Conservation (phyloP, 2,888 invertebrate species). For the Pollenia amentaria region DNA sequence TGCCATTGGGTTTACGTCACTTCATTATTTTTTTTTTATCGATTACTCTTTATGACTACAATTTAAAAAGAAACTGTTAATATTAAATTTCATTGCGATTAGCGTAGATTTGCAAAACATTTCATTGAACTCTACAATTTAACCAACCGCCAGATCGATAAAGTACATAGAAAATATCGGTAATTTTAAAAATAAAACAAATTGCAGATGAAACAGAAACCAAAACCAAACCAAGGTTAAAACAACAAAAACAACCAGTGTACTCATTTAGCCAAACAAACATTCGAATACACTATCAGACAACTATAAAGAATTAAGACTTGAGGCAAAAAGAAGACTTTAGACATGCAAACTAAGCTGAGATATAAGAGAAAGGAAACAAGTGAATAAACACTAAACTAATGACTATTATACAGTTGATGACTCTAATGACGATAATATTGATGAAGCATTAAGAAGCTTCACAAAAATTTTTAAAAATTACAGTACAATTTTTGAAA, state of each 20-base stretch:
- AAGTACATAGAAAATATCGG: constrained; percentile 35
- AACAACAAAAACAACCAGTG: constrained; percentile 19
- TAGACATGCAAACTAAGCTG: constrained; percentile 49
- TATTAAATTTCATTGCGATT: constrained; percentile 6
- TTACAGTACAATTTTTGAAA: constrained; percentile 36
- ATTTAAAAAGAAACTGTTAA: background rate
- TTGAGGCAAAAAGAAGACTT: background rate
- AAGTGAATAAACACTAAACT: constrained; percentile 15
- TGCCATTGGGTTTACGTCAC: too few relatives aligned
- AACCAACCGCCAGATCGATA: constrained; percentile 26
- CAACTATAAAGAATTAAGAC: constrained; percentile 7
- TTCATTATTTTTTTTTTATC: background rate
- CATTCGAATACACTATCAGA: background rate
- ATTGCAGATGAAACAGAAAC: constrained; percentile 38
- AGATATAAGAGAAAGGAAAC: constrained; percentile 62
- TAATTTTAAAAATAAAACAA: constrained; percentile 42
- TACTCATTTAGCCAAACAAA: background rate
- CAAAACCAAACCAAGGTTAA: constrained; percentile 59
- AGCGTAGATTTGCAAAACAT: background rate
- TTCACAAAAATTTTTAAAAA: constrained; percentile 17
- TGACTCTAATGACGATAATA: constrained; percentile 13
- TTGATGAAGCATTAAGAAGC: background rate
- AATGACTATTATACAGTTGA: constrained; percentile 26
- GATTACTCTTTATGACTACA: background rate
- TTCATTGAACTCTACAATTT: constrained; percentile 45